Evolutionary conservation across 2,888 invertebrate species (phyloP).

Genomic region (Branchipolynoe longqiensis): DNA sequence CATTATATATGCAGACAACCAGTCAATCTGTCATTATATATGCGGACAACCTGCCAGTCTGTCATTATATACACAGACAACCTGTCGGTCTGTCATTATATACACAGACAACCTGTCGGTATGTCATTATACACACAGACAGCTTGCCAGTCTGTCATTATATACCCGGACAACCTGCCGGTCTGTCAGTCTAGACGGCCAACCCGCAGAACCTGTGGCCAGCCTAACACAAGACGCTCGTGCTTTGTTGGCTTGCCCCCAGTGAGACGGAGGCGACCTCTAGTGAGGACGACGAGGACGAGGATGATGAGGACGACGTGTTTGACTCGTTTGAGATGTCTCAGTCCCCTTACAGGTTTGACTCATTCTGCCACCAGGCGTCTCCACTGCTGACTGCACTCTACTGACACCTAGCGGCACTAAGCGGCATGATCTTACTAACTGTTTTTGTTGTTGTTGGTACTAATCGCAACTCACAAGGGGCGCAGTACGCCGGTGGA

Average conservation of each 20-base stretch:
- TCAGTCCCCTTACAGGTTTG: constrained; percentile 54
- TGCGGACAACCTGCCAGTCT: too few species aligned
- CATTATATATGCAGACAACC: too few species aligned
- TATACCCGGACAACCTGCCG: too few species aligned
- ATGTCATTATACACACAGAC: too few species aligned
- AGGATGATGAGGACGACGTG: constrained; percentile 43
- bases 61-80: too few species aligned
- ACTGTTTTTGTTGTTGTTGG: background rate
- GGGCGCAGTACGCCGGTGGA: background rate
- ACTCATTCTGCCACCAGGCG: constrained; percentile 22
- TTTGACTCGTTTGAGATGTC: constrained; percentile 56
- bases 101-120: too few species aligned
- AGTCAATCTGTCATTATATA: too few species aligned
- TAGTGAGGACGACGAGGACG: constrained; percentile 51
- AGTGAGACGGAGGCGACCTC: constrained; percentile 51
- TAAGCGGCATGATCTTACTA: constrained; percentile 44
- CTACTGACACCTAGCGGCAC: constrained; percentile 50
- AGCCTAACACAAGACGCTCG: constrained; percentile 35
- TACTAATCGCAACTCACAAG: constrained; percentile 1
- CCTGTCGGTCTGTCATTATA: too few species aligned
- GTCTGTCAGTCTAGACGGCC: too few species aligned
- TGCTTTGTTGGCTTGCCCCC: constrained; percentile 39
- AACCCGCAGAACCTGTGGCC: too few species aligned
- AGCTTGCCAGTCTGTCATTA: too few species aligned
- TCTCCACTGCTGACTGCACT: constrained; percentile 45